Evolutionary conservation across 2,113 vertebrate species (phyloP), one percentile per base, ranked within the genome.

Genomic region (Paralichthys olivaceus): DNA sequence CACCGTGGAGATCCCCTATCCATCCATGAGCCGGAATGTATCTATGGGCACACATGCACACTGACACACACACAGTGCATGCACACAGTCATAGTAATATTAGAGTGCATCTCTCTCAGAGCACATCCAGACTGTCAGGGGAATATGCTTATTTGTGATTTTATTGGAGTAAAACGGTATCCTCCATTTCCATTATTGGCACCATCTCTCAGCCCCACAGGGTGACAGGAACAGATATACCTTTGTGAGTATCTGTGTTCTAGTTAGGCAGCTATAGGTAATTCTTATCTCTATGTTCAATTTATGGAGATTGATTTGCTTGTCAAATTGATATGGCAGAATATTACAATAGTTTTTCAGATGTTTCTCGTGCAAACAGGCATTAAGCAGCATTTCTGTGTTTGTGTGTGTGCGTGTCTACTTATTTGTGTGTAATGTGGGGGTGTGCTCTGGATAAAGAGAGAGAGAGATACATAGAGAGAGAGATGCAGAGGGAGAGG

Each of bases 111-210:
- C 82, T 84, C 45, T 19, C 17, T 49, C 45, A 62, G 71, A 88
- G 68, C 67, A 69, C 73, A 80, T 82, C 72, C 80, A 83, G 75
- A 85, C 88, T 81, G 79, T 89, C 86, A 72, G 80, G 86, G 88
- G 87, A 89, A 90, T 90, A 82, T 90, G 86, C 81, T 85, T 90
- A 92, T 93, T 92, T 90, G 70, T 74, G 78, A 88, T 85, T 89
- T 91, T 88, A 92, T 90, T 87, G 83, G 81, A 80, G 69, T 2
- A 88, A 89, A 90, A 87, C 75, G 53, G 74, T 84, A 72, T 89
- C 83, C 72, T 90, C 87, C 80, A 90, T 91, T 93, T 91, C 77
- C 83, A 90, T 87, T 90, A 89, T 79, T 84, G 72, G 81, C 80
- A 77, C 77, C 76, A 84, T 84, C 83, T 66, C 77, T 65, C n/a